Evolutionary conservation across 1,140 invertebrate species (phyloP), one percentile per base, ranked within the genome.

Genomic region (Listronotus bonariensis): DNA sequence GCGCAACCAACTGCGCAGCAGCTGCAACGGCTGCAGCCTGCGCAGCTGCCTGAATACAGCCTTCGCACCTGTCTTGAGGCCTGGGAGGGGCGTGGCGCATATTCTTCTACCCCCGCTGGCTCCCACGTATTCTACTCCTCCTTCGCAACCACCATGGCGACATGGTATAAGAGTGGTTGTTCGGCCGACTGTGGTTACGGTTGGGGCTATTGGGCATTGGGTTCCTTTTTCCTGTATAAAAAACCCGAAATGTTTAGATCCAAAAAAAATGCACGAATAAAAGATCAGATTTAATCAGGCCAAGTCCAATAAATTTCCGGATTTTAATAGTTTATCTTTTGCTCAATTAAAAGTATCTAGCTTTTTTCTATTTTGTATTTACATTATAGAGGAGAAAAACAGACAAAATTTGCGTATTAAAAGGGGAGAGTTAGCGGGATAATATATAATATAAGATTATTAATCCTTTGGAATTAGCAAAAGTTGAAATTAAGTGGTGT

Each of bases 41-140:
- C 5, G 49, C 73, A 10, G 75, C 74, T 15, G 73, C 72, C 18
- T 66, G 64, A 18, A 77, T 71, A 54, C 74, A 75, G 14, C 75
- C 72, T 72, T 71, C n/a, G 84, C 64, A 66, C 17, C 64, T 48
- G 32, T 66, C 64, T 18, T 59, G 57, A 48, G 57, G 51, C 36
- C 64, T 82, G 4, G 82, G 81, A n/a, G 84, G 83, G 85, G 86
- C 14, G 84, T 84, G 67, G 82, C 82, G 61, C 85, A 85, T 15
- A 85, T 82, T 58, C 85, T 81, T 17, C 86, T 80, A 0, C 80
- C 81, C 15, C 81, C 83, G 32, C 80, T 81, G 5, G 80, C 81
- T 11, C 83, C 84, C 63, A 85, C 83, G 72, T 85, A 86, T 68
- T 85, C 84, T 72, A 83, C 80, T 61, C 79, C 79, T 58, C 72